These are phyloP conservation scores for Melinaea marsaeus DNA, from an alignment of 2,888 invertebrate species.

Conservation along the genomic window DNA sequence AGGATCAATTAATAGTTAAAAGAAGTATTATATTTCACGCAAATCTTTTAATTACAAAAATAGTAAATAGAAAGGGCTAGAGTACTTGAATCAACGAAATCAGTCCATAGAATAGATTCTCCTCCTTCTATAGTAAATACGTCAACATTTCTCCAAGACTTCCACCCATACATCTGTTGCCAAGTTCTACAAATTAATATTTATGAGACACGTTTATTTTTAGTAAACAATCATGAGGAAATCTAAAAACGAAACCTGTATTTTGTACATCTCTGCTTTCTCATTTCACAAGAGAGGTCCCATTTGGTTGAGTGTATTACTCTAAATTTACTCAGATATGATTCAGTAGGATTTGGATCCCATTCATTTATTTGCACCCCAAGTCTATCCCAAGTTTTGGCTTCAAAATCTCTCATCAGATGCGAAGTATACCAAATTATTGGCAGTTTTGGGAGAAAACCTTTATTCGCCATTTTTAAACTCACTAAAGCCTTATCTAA, in stretches of 20 bases:
- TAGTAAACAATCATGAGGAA: not conserved
- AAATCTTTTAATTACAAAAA: not conserved
- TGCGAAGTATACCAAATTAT: constrained; percentile 85
- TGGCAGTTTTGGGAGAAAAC: constrained; percentile 74
- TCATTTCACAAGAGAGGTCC: constrained; percentile 82
- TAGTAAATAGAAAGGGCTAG: not conserved
- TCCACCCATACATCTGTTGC: constrained; percentile 89
- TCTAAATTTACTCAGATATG: constrained; percentile 83
- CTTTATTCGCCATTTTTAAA: constrained; percentile 78
- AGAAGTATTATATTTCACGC: too few relatives aligned
- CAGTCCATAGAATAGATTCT: constrained; percentile 89
- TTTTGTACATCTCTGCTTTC: constrained; percentile 48
- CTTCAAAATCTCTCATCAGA: constrained; percentile 68
- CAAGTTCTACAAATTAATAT: constrained; percentile 78
- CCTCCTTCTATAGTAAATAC: constrained; percentile 79
- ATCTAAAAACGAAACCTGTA: constrained; percentile 43
- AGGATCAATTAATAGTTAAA: too few relatives aligned
- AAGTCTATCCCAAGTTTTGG: constrained; percentile 62
- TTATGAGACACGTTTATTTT: not conserved
- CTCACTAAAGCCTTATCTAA: constrained; percentile 80
- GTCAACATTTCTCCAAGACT: constrained; percentile 80
- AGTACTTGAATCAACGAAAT: constrained; percentile 79
- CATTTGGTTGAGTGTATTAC: constrained; percentile 89
- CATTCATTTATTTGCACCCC: constrained; percentile 86
- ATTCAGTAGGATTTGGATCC: constrained; percentile 81